A percentile compares a stretch with the other conserved stretches of the same genome.
Conservation (phyloP, 2,888 invertebrate species). For the Tanaodytes sp. region DNA sequence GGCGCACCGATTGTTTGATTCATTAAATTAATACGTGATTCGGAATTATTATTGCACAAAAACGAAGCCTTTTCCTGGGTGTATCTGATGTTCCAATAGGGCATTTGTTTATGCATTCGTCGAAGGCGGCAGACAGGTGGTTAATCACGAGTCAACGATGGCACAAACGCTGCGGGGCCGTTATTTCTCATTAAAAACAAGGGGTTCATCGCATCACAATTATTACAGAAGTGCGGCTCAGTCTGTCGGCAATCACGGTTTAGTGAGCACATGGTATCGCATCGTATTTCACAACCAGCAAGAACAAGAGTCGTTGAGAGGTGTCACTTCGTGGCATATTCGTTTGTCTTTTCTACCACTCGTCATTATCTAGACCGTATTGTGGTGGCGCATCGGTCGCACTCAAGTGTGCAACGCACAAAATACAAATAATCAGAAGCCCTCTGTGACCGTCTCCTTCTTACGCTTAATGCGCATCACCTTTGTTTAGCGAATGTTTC, state of each 20-base stretch:
- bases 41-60: slow-evolving; percentile 28
- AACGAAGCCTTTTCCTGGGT: slow-evolving; percentile 28
- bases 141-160: slow-evolving; percentile 54
- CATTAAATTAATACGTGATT: slow-evolving; percentile 39
- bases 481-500: slow-evolving; percentile 45
- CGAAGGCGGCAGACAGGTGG: slow-evolving; percentile 44
- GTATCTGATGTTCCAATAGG: slow-evolving; percentile 42
- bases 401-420: slow-evolving; percentile 59
- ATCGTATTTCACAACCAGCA: slow-evolving; percentile 50
- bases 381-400: slow-evolving; percentile 58
- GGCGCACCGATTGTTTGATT: too few species aligned
- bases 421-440: slow-evolving; percentile 69
- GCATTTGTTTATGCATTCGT: slow-evolving; percentile 46
- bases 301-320: slow-evolving; percentile 70
- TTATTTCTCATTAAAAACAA: slow-evolving; percentile 73
- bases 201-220: slow-evolving; percentile 70
- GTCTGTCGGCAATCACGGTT: slow-evolving; percentile 53
- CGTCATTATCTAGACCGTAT: slow-evolving; percentile 60
- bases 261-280: slow-evolving; percentile 51
- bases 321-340: slow-evolving; percentile 73
- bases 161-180: slow-evolving; percentile 53
- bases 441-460: slow-evolving; percentile 43
- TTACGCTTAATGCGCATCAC: slow-evolving; percentile 46
- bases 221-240: slow-evolving; percentile 67
- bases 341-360: slow-evolving; percentile 61